Base-by-base conservation (phyloP, 2,888 invertebrate genomes). In the Diaphora mendica region DNA sequence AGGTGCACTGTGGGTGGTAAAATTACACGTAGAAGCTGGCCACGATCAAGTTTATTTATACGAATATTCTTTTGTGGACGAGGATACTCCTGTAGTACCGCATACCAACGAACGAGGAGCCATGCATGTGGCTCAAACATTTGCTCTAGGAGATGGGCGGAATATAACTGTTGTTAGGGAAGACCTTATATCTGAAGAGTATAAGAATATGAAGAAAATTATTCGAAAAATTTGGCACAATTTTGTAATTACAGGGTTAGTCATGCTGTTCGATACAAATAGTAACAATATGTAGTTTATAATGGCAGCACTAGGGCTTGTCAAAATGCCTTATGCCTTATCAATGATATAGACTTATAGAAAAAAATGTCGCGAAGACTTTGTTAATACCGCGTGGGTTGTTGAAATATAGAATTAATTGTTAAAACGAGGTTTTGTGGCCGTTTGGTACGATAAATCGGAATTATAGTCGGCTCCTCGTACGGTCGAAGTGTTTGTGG, bases 21-120 rank as follows among this genome's bases (percentile, higher is more conserved):
- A 67, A 30, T n/a, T 87, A 30, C 84, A 86, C 26, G 68, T 70
- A 1, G 72, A 77, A 70, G 78, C 80, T 39, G 88, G 88, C 0
- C 83, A 89, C 71, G 65, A 88, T 70, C 73, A 83, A 48, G 83
- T 90, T 70, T 90, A 87, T 73, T 79, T 91, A 26, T 91, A 89
- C 74, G 86, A 90, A 71, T 91, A 87, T 78, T 84, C 87, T 0
- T 90, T 85, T 81, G 80, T 82, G 23, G 85, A 88, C 59, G 78
- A 85, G 0, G 39, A 84, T 26, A 79, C 73, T 11, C 81, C 82
- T 5, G 17, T 73, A 0, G 77, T 88, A 44, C 85, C 83, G 0
- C 64, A 87, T 17, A 86, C 86, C 0, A 77, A 83, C 23, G 74
- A 83, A n/a, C 76, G 82, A 20, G 90, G 88, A 2, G 87, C 89